Conservation (phyloP, 2,888 invertebrate genomes). For the Drosophila recens region DNA sequence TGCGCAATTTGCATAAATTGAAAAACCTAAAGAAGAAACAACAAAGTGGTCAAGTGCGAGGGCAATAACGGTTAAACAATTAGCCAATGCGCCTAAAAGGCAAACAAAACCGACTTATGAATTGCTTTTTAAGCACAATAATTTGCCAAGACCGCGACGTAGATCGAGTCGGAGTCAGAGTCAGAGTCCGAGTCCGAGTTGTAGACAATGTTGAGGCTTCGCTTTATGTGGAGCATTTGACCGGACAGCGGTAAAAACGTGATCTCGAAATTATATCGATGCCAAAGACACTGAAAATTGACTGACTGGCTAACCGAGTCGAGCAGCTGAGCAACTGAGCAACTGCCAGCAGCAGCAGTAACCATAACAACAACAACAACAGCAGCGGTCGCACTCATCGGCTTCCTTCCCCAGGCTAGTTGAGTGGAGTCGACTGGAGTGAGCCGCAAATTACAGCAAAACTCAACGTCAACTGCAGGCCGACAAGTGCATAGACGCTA, state of each 20-base stretch:
- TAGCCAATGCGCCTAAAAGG: constrained; percentile 36
- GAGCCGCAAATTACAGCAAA: constrained; percentile 76
- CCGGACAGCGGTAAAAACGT: constrained; percentile 79
- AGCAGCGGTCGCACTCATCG: constrained; percentile 19
- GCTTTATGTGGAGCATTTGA: constrained; percentile 71
- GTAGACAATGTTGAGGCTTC: constrained; percentile 1
- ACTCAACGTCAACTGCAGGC: constrained; percentile 69
- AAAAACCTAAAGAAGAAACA: constrained; percentile 18
- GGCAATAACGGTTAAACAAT: constrained; percentile 40
- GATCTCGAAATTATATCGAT: constrained; percentile 79
- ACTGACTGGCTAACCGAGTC: constrained; percentile 28
- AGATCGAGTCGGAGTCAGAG: neutral
- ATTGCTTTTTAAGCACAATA: constrained; percentile 64
- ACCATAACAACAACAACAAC: constrained; percentile 6
- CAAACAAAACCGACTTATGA: constrained; percentile 55
- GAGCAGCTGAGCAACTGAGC: constrained; percentile 45
- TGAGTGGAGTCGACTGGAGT: constrained; percentile 37
- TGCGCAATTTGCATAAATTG: constrained; percentile 65
- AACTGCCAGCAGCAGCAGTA: constrained; percentile 26
- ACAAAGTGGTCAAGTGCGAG: constrained; percentile 17
- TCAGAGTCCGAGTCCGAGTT: no score
- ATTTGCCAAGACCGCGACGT: constrained; percentile 34
- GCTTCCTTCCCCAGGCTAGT: constrained; percentile 63
- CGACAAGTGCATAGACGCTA: constrained; percentile 75
- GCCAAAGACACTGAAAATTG: constrained; percentile 56